Percentiles rank a stretch among this genome's conserved stretches.
These are phyloP conservation scores for Listronotus oregonensis DNA, from an alignment of 1,140 invertebrate genomes.

Conservation along the genomic window DNA sequence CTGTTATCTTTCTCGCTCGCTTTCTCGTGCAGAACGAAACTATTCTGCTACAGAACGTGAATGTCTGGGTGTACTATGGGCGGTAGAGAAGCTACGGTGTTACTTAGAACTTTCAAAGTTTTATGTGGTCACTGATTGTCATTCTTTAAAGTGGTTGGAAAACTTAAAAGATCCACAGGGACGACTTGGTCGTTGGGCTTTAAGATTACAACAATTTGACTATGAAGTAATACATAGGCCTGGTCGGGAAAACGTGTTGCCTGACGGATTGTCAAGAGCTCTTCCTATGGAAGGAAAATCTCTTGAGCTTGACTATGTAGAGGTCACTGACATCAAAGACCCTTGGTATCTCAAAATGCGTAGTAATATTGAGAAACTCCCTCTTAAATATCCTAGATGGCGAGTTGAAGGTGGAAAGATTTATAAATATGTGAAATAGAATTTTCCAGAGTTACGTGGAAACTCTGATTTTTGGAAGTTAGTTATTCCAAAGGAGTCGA, in stretches of 20 bases:
- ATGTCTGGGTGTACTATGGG: constrained; percentile 58
- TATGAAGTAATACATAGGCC: constrained; percentile 54
- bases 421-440: constrained; percentile 24
- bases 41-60: constrained; percentile 59
- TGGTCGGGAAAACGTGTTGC: constrained; percentile 39
- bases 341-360: constrained; percentile 22
- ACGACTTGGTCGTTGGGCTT: constrained; percentile 56
- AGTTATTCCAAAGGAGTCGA: constrained; percentile 25
- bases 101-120: constrained; percentile 57
- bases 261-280: background rate
- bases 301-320: too few species aligned
- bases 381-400: constrained; percentile 23
- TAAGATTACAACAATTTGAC: constrained; percentile 54
- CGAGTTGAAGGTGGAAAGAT: constrained; percentile 20
- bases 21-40: constrained; percentile 51
- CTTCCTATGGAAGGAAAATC: background rate
- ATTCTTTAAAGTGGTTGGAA: constrained; percentile 56
- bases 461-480: constrained; percentile 26
- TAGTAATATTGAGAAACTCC: constrained; percentile 23
- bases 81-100: constrained; percentile 53
- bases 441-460: background rate
- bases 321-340: background rate
- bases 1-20: constrained; percentile 18
- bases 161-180: constrained; percentile 54
- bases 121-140: constrained; percentile 58